Evolutionary conservation across 2,888 invertebrate genomes (phyloP).

Genomic region (Spicauda simplicius): DNA sequence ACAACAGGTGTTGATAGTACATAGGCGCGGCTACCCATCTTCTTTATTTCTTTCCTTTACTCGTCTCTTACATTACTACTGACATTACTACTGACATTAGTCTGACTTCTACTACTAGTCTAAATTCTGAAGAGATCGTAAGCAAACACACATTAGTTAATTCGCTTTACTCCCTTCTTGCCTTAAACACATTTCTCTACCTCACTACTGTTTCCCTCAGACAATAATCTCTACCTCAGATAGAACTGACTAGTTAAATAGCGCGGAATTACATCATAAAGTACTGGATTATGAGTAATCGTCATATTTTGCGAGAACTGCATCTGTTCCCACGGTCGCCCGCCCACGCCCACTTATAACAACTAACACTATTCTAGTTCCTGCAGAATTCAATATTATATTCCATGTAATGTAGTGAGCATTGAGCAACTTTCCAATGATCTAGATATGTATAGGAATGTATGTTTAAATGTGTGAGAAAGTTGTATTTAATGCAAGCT

Average conservation of each 20-base stretch:
- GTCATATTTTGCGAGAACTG: slow-evolving; percentile 38
- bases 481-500: background rate
- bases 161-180: too few relatives aligned
- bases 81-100: too few relatives aligned
- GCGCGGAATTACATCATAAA: slow-evolving; percentile 28
- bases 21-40: too few relatives aligned
- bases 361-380: slow-evolving; percentile 31
- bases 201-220: slow-evolving; percentile 4
- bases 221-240: slow-evolving; percentile 5
- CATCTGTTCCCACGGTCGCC: slow-evolving; percentile 42
- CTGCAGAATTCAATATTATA: slow-evolving; percentile 33
- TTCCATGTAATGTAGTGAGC: slow-evolving; percentile 27
- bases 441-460: slow-evolving; percentile 13
- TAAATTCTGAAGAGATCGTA: too few relatives aligned
- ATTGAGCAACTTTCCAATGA: slow-evolving; percentile 32
- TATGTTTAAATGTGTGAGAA: background rate
- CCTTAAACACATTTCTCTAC: too few relatives aligned
- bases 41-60: too few relatives aligned
- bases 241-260: slow-evolving; percentile 24
- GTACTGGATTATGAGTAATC: slow-evolving; percentile 31
- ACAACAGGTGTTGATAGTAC: too few relatives aligned
- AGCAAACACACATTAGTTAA: too few relatives aligned
- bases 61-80: too few relatives aligned
- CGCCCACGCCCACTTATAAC: slow-evolving; percentile 41
- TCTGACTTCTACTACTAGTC: too few relatives aligned